phyloP scores from a whole-genome alignment of 2,113 vertebrate species.

The Cheirogaleus medius region DNA sequence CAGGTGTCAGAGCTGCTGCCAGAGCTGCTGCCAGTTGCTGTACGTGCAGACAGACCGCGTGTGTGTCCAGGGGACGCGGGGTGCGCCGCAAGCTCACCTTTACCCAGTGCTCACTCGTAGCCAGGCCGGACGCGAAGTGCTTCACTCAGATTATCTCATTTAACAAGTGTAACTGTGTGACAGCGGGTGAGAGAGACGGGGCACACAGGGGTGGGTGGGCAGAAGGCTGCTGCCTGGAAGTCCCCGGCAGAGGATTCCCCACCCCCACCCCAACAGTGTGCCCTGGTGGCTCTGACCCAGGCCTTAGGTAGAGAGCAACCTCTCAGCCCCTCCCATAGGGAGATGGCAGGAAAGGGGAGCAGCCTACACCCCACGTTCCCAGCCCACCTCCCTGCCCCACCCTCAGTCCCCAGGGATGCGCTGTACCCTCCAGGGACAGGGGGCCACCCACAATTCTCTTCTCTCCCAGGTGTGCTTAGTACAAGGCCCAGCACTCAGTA shows the following conservation, averaged over 20 bases:
- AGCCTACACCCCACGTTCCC: neutral
- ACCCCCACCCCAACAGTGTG: neutral
- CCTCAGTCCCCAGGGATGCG: no score
- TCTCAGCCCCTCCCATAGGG: neutral
- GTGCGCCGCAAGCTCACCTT: neutral
- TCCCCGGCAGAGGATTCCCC: no score
- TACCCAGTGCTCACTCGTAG: neutral
- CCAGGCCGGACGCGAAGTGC: constrained; percentile 22
- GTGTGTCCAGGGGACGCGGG: neutral
- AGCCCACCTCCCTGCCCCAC: neutral
- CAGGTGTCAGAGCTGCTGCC: rapidly evolving
- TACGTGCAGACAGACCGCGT: neutral
- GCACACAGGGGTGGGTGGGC: neutral
- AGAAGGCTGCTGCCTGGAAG: neutral
- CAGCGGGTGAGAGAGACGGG: neutral
- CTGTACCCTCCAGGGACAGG: neutral
- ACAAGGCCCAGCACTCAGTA: neutral
- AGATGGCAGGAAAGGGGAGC: neutral
- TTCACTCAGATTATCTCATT: constrained; percentile 52
- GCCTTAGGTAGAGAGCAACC: neutral
- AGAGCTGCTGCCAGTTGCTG: neutral
- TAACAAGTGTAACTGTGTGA: constrained; percentile 23
- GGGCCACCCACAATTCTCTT: neutral
- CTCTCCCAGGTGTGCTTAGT: neutral
- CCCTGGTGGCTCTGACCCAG: neutral